Percentiles rank a stretch among this genome's conserved stretches.
Evolutionary conservation across 2,113 vertebrate genomes (phyloP).

Genomic region (Notiomystis cincta): DNA sequence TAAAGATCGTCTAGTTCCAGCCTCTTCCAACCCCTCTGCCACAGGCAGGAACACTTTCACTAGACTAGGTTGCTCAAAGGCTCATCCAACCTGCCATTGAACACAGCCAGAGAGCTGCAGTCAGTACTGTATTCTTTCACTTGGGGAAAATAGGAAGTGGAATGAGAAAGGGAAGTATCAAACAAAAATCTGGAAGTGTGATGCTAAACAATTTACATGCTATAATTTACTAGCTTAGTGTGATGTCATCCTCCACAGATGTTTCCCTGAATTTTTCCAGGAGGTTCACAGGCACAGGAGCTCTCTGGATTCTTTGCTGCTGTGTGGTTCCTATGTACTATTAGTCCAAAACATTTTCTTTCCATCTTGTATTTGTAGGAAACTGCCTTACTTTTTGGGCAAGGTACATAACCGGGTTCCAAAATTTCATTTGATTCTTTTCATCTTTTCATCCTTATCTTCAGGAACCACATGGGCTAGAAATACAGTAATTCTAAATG

Average conservation of each 20-base stretch:
- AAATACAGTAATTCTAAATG: background rate
- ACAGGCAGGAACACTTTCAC: background rate
- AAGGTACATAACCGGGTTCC: background rate
- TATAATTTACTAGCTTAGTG: background rate
- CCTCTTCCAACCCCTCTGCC: background rate
- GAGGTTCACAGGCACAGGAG: background rate
- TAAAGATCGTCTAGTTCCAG: background rate
- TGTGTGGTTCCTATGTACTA: background rate
- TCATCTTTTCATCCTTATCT: background rate
- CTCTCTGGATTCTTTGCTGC: background rate
- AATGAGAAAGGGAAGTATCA: background rate
- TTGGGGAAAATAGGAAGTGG: background rate
- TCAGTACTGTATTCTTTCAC: background rate
- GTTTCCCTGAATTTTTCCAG: background rate
- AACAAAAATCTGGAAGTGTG: background rate
- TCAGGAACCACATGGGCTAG: background rate
- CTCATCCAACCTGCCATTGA: background rate
- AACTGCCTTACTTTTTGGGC: background rate
- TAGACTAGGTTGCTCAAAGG: background rate
- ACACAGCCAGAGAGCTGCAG: background rate
- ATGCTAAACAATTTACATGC: background rate
- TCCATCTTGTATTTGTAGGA: background rate
- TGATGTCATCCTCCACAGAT: background rate
- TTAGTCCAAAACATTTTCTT: background rate
- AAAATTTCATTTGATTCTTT: background rate